These are phyloP conservation scores for Sylvia atricapilla DNA, from an alignment of 2,113 vertebrate species.

Conservation along the genomic window DNA sequence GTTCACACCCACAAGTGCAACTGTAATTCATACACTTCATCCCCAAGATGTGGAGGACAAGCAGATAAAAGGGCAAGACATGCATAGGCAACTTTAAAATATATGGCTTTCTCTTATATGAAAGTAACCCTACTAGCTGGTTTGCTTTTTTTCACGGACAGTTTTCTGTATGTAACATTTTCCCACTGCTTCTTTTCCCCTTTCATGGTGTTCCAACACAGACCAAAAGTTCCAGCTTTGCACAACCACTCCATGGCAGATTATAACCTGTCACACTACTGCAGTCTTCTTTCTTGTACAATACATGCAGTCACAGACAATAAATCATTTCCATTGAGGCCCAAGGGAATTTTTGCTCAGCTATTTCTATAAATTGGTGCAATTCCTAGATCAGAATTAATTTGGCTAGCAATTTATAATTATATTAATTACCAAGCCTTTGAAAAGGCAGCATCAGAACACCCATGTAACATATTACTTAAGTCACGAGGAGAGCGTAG, in stretches of 20 bases:
- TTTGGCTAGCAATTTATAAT: background rate
- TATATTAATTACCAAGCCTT: background rate
- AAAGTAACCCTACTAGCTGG: background rate
- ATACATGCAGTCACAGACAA: accelerated
- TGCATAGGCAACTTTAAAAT: background rate
- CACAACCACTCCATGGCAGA: background rate
- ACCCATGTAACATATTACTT: background rate
- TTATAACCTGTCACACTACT: background rate
- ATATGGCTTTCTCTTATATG: background rate
- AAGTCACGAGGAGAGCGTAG: background rate
- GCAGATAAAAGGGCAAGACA: background rate
- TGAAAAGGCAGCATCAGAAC: background rate
- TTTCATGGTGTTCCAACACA: background rate
- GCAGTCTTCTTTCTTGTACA: background rate
- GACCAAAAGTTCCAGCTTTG: background rate
- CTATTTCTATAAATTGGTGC: background rate
- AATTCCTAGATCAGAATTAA: background rate
- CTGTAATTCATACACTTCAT: background rate
- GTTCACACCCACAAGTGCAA: background rate
- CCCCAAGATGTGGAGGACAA: background rate
- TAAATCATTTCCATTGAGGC: background rate
- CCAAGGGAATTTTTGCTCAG: background rate
- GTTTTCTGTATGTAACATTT: background rate
- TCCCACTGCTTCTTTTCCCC: background rate
- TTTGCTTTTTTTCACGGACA: background rate